Base-by-base conservation (phyloP, 2,888 invertebrate species). In the Dryobota labecula region DNA sequence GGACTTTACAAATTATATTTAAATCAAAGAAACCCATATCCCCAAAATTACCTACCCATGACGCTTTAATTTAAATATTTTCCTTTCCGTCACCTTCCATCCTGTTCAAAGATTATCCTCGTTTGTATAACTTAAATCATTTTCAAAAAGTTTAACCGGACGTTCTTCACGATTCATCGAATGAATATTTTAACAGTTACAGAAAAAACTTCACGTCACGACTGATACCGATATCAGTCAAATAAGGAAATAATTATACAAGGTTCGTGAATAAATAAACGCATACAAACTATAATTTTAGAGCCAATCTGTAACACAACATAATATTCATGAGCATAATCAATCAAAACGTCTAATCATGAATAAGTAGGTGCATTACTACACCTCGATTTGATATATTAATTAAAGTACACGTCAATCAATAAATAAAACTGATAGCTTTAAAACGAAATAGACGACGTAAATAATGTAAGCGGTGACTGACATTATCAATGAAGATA, bases 211-310 rank as follows among this genome's bases (percentile, higher is more conserved):
- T 30, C 13, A 53, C 43, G 54, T 72, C 65, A 70, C 58, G 30
- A 62, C 2, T 63, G 58, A 66, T 58, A 76, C 36, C 69, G 56
- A 73, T 82, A 70, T 43, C 20, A 18, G 36, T 61, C 33, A 47
- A 63, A 74, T 74, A 76, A 75, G 77, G 77, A 84, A 84, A 80
- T 80, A 67, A 75, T 70, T 67, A 73, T 60, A 65, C 68, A 69
- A 76, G 68, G 57, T 8, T 20, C 53, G 15, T 67, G 30, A 70
- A 66, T 71, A 70, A 33, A 70, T 64, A 27, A 68, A 45, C 27
- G 64, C 30, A 68, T 41, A 57, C 65, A 65, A 69, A 72, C 66
- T 36, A 67, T 36, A 9, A 57, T 45, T 62, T 68, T 36, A 64
- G n/a, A 70, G 54, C 24, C 36, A 80, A 65, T 68, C 30, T 43